A percentile compares a stretch with the other conserved stretches of the same genome.
These are phyloP conservation scores for Lepidothrix coronata DNA, from an alignment of 2,113 vertebrate species.

Conservation along the genomic window DNA sequence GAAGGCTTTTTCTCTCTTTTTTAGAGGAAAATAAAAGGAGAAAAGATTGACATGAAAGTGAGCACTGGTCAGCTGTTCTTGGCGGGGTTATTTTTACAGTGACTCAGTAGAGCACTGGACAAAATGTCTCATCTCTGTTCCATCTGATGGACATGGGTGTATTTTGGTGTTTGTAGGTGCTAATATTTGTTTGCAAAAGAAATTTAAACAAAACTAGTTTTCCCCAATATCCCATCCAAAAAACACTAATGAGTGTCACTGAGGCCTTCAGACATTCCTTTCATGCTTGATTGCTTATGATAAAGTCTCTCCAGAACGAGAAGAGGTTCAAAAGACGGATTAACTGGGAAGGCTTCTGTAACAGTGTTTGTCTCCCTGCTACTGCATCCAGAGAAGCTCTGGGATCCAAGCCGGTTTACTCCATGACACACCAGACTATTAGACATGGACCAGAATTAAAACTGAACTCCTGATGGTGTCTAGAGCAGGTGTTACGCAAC, in stretches of 20 bases:
- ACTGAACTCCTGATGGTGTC: neutral
- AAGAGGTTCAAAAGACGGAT: neutral
- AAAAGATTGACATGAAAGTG: neutral
- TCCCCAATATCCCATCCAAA: constrained; percentile 12
- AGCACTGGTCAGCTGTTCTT: constrained; percentile 39
- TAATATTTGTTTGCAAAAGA: neutral
- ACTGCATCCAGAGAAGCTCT: neutral
- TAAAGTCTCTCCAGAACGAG: neutral
- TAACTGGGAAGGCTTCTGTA: neutral
- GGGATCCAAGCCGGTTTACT: neutral
- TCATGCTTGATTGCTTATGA: neutral
- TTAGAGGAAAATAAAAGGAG: neutral
- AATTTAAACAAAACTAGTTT: neutral
- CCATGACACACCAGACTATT: neutral
- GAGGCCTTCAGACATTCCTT: constrained; percentile 6
- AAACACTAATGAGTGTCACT: neutral
- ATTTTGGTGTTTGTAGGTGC: constrained; percentile 16
- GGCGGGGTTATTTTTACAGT: constrained; percentile 59
- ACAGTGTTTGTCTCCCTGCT: neutral
- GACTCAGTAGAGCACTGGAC: constrained; percentile 36
- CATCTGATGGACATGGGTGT: neutral
- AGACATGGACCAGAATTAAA: neutral
- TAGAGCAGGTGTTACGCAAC: neutral
- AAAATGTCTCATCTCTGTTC: constrained; percentile 15
- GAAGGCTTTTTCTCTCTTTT: neutral